Conservation (phyloP, 2,113 vertebrate species). For the Xerus inauris region DNA sequence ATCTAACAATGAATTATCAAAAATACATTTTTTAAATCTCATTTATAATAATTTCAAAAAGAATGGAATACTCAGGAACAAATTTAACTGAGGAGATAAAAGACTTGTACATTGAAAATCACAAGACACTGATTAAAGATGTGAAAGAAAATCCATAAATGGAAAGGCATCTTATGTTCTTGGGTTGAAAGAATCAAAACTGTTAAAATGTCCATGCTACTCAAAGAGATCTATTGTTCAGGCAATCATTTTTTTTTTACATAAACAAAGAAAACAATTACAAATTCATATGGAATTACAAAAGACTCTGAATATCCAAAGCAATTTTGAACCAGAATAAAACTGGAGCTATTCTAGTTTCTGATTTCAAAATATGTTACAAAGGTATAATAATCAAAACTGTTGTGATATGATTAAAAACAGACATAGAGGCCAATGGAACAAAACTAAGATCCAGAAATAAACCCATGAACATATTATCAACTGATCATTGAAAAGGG, state of each 20-base stretch:
- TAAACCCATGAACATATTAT: background rate
- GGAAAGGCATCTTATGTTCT: background rate
- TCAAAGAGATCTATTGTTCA: background rate
- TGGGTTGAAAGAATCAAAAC: background rate
- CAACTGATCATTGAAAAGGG: background rate
- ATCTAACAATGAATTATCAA: background rate
- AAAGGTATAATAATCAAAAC: background rate
- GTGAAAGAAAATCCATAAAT: background rate
- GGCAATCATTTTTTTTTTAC: too few species aligned
- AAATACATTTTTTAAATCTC: background rate
- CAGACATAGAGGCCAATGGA: background rate
- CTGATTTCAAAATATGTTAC: background rate
- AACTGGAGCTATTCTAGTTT: background rate
- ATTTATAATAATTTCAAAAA: background rate
- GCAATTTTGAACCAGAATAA: background rate
- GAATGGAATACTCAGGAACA: background rate
- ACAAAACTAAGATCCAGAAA: background rate
- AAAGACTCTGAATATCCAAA: background rate
- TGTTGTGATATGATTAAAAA: background rate
- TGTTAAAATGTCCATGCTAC: background rate
- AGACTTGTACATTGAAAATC: background rate
- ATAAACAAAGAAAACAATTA: background rate
- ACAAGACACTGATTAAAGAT: background rate
- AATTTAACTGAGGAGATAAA: background rate
- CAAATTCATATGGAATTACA: background rate